Evolutionary conservation across 2,797 vertebrate species (phyloP), one percentile per base, ranked within the genome.

Genomic region (Dendrocincla fuliginosa): DNA sequence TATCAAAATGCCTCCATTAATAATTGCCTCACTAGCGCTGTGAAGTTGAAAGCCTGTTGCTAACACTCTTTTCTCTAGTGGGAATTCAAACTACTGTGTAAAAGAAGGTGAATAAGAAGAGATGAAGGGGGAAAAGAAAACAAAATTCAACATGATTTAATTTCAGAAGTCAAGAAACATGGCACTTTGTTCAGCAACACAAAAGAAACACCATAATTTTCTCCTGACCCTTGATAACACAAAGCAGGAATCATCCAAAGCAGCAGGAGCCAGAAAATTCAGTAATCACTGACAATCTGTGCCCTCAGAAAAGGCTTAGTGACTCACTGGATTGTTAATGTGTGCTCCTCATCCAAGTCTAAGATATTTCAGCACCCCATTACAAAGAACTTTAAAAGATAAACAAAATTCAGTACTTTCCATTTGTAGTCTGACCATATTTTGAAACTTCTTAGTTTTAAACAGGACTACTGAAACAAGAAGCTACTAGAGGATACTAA

Each of bases 1-100:
- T 85, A 96, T 96, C 89, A 95, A 91, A 97, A 97, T 90, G 96
- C 63, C 52, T 93, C 91, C 75, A 75, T 95, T 96, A 97, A 97
- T 68, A 77, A 97, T 87, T 92, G 92, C 81, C 69, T 96, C 28
- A 6, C 74, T 97, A 96, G 84, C 18, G 47, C 92, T 95, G 76
- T 32, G 61, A 95, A 90, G 83, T 82, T 93, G 89, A 96, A 97
- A 96, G 91, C 84, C 87, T 95, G 68, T 96, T 96, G 95, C 96
- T 90, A 91, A 92, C 9, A 23, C 91, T 95, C 86, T 97, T 84
- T 76, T 63, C 84, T 95, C 89, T 92, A 87, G 13, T 6, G 92
- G 89, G 76, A 97, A 97, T 97, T 97, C 90, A 93, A 92, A 95
- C 84, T 37, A 57, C 39, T 82, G 59, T 39, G 33, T 90, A 93